Evolutionary conservation across 2,797 vertebrate species (phyloP).

Genomic region (Rhynchotus rufescens): DNA sequence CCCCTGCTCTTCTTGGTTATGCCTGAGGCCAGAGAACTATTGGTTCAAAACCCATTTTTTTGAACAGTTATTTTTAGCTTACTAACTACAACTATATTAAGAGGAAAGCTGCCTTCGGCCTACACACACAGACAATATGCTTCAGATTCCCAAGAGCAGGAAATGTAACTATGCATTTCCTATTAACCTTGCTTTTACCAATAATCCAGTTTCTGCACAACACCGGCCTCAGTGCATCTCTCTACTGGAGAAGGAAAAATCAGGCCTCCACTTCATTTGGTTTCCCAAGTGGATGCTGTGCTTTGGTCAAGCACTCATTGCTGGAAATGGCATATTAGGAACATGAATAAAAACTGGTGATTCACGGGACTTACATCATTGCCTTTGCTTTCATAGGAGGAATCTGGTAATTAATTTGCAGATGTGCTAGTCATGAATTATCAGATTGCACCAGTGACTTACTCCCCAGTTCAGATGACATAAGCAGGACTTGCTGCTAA

Average conservation of each 20-base stretch:
- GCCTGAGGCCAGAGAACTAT: constrained; percentile 13
- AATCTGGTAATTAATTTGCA: constrained; percentile 56
- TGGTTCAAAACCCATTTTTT: neutral
- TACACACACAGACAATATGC: neutral
- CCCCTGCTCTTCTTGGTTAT: neutral
- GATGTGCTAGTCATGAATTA: constrained; percentile 59
- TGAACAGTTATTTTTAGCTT: constrained; percentile 36
- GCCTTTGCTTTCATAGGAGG: constrained; percentile 14
- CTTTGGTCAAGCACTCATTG: neutral
- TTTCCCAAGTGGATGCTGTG: neutral
- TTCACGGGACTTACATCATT: constrained; percentile 48
- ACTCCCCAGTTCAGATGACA: constrained; percentile 58
- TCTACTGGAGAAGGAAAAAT: neutral
- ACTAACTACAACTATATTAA: neutral
- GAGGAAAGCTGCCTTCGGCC: neutral
- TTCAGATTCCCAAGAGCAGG: neutral
- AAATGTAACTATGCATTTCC: neutral
- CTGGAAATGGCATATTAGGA: neutral
- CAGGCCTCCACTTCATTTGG: neutral
- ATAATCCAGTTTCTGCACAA: neutral
- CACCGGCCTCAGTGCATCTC: neutral
- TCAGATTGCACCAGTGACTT: constrained; percentile 47
- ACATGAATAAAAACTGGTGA: constrained; percentile 32
- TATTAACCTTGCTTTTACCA: neutral
- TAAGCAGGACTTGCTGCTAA: constrained; percentile 52